Conservation (phyloP, 2,888 invertebrate genomes). For the Cephus rjabovi region DNA sequence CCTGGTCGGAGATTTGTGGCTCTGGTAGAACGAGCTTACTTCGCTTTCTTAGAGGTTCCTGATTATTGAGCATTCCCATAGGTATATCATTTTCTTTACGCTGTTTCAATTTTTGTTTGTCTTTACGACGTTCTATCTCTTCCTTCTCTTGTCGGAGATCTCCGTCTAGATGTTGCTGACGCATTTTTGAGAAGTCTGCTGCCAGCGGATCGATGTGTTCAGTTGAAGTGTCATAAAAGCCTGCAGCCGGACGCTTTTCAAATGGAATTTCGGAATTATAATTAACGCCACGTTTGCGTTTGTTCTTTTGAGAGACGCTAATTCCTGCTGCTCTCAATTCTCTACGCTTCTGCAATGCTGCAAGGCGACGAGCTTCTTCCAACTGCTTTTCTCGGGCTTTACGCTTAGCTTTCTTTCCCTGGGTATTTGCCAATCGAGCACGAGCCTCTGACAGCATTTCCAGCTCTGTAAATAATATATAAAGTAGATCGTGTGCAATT, state of each 20-base stretch:
- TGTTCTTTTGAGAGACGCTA: conserved; percentile 75
- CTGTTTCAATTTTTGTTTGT: conserved; percentile 94
- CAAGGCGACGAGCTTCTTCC: conserved; percentile 96
- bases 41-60: conserved; percentile 91
- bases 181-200: conserved; percentile 88
- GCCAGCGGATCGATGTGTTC: conserved; percentile 91
- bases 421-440: conserved; percentile 98
- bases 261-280: conserved; percentile 98
- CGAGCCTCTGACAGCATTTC: conserved; percentile 99
- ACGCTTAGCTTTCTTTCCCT: conserved; percentile 93
- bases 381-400: conserved; percentile 98
- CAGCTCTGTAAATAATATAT: conserved; percentile 75
- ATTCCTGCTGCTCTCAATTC: conserved; percentile 98
- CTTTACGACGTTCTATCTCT: conserved; percentile 93
- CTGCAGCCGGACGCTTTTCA: conserved; percentile 91
- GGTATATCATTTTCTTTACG: conserved; percentile 97
- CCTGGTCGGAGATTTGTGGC: conserved; percentile 96
- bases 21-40: conserved; percentile 96
- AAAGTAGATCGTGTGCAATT: not conserved
- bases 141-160: conserved; percentile 91
- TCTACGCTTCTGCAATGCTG: conserved; percentile 96
- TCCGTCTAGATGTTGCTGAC: conserved; percentile 94
- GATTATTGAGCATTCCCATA: conserved; percentile 85
- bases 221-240: conserved; percentile 94
- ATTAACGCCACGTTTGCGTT: conserved; percentile 92